Evolutionary conservation across 2,797 vertebrate genomes (phyloP).

Genomic region (Lacerta bilineata): DNA sequence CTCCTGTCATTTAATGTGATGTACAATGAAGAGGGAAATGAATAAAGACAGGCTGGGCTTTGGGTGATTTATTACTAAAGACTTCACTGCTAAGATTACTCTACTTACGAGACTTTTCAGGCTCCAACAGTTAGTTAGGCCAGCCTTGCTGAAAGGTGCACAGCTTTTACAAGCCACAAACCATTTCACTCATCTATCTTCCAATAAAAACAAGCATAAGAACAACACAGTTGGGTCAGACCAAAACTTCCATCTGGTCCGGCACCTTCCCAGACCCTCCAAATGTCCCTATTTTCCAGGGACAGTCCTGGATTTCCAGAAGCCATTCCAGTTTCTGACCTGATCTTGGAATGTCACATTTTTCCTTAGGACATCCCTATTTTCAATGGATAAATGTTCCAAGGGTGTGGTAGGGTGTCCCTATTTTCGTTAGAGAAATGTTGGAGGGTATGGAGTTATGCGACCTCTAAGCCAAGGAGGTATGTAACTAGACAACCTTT

Average conservation of each 20-base stretch:
- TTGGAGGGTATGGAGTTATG: too few species aligned
- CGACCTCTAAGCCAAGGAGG: too few species aligned
- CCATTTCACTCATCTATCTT: background rate
- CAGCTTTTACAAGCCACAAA: background rate
- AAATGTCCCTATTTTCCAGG: background rate
- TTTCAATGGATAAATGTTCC: too few species aligned
- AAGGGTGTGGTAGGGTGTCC: background rate
- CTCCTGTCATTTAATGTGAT: constrained; percentile 27
- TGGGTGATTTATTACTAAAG: constrained; percentile 37
- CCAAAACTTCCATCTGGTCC: background rate
- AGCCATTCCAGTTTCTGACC: background rate
- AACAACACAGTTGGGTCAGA: background rate
- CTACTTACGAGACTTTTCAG: constrained; percentile 2
- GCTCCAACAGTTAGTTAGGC: background rate
- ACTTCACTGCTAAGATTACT: background rate
- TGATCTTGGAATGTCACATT: background rate
- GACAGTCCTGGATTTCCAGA: background rate
- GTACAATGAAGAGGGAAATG: constrained; percentile 15
- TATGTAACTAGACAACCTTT: too few species aligned
- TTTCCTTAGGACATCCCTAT: background rate
- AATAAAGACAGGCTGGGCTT: constrained; percentile 27
- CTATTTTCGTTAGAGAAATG: too few species aligned
- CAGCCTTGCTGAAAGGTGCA: constrained; percentile 11
- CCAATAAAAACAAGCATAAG: background rate
- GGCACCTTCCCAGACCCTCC: background rate